These are phyloP conservation scores for Zaprionus gabonicus DNA, from an alignment of 1,140 invertebrate genomes.

Conservation along the genomic window DNA sequence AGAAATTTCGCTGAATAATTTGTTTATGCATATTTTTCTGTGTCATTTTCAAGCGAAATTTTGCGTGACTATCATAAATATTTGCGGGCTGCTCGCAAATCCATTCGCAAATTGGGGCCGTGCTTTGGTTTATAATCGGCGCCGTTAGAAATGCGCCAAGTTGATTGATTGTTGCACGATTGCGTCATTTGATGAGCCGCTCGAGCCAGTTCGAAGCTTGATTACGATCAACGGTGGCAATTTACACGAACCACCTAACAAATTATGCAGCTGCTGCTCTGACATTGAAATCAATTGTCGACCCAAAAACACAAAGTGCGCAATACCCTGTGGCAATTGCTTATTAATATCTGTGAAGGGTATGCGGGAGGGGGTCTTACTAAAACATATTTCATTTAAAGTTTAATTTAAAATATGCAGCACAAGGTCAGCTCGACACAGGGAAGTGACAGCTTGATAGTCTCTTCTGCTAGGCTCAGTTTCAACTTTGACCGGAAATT, in stretches of 20 bases:
- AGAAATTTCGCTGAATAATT: conserved; percentile 47
- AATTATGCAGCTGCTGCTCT: conserved; percentile 38
- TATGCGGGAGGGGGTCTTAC: not conserved
- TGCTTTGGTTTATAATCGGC: conserved; percentile 40
- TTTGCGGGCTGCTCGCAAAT: conserved; percentile 1
- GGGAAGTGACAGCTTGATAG: not conserved
- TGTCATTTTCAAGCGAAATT: conserved; percentile 49
- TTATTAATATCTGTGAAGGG: not conserved
- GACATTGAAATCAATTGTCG: conserved; percentile 46
- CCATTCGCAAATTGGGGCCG: conserved; percentile 12
- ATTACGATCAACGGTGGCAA: conserved; percentile 27
- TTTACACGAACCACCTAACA: conserved; percentile 29
- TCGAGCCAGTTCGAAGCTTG: not conserved
- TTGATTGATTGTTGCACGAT: conserved; percentile 38
- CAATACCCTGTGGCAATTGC: conserved; percentile 14
- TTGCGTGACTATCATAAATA: conserved; percentile 42
- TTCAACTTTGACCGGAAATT: conserved; percentile 20
- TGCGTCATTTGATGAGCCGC: conserved; percentile 35
- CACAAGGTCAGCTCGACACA: not conserved
- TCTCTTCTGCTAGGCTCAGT: not conserved
- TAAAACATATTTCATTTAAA: not conserved
- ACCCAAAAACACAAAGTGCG: conserved; percentile 11
- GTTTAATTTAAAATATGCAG: not conserved
- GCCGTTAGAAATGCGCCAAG: conserved; percentile 21
- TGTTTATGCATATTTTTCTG: conserved; percentile 23